phyloP scores from a whole-genome alignment of 2,888 invertebrate species.

The Parnassius apollo region DNA sequence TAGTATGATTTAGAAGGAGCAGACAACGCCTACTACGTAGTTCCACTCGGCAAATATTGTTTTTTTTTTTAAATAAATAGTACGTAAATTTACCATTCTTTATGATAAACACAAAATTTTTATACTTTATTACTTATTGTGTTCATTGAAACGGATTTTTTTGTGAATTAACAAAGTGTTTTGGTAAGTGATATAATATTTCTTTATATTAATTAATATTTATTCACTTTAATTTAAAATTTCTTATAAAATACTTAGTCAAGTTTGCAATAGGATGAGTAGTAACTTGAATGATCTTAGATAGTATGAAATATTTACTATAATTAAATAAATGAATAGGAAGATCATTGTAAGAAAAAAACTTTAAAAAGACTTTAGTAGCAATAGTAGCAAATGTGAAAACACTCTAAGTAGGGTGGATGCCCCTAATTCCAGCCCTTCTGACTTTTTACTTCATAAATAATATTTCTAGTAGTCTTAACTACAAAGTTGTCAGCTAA shows the following conservation, averaged over 20 bases:
- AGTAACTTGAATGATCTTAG: no score
- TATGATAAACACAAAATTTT: not conserved
- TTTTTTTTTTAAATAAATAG: slow-evolving; percentile 2
- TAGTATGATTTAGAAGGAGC: slow-evolving; percentile 52
- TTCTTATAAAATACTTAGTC: not conserved
- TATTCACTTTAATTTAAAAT: not conserved
- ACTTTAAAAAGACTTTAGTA: not conserved
- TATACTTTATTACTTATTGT: not conserved
- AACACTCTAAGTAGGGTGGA: not conserved
- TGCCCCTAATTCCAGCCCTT: no score
- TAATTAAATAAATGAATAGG: no score
- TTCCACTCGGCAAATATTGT: slow-evolving; percentile 27
- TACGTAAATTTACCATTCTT: not conserved
- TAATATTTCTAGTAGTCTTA: no score
- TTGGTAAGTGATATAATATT: slow-evolving; percentile 3
- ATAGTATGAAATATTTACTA: no score
- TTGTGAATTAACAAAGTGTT: not conserved
- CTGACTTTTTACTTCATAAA: no score
- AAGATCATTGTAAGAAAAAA: no score
- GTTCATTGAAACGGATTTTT: not conserved
- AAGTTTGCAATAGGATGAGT: not conserved
- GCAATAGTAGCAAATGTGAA: not conserved
- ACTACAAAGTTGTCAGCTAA: no score
- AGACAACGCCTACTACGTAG: slow-evolving; percentile 39
- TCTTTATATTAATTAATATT: not conserved